Base-by-base conservation (phyloP, 2,113 vertebrate species). In the Psittacara wagleri region DNA sequence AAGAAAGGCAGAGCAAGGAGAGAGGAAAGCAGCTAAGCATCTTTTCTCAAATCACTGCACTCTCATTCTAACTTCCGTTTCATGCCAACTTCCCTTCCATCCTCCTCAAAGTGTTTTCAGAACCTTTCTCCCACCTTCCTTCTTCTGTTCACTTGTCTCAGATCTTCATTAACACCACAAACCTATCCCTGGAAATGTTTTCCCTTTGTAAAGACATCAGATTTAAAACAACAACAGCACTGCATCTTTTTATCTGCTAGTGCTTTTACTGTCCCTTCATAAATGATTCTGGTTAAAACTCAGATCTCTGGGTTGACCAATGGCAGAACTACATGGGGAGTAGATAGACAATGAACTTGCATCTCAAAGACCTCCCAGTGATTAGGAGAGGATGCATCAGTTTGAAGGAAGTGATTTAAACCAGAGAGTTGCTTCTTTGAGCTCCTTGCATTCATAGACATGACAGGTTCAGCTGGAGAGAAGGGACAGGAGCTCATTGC, bases 81-180 rank as follows among this genome's bases (percentile, higher is more conserved):
- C 10, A 2, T 51, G 48, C 41, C 76, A 55, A 51, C 35, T 46
- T 35, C 25, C 14, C 44, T 17, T 35, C 11, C 33, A 29, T 27
- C 22, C 27, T 29, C 5, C 9, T 2, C 25, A 46, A 37, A 46
- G 24, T 48, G 22, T 81, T 91, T 92, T 92, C 74, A 95, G 68
- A 91, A 83, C 16, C 77, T 84, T 92, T 61, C 74, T 75, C 69
- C 55, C 72, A 46, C 62, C 59, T 29, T 29, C 23, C 18, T 69
- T 77, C 75, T 90, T 54, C 41, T 46, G 16, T 64, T 92, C 33
- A 19, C 46, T 86, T 61, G 17, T 64, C 61, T 94, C 64, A 92
- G 83, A 76, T 93, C 67, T 85, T 94, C 83, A 94, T 94, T 94
- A 96, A 85, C 49, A 85, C 43, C 44, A 83, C 61, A 85, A 90